These are phyloP conservation scores for Irena cyanogastra DNA, from an alignment of 2,113 vertebrate genomes.

Conservation along the genomic window DNA sequence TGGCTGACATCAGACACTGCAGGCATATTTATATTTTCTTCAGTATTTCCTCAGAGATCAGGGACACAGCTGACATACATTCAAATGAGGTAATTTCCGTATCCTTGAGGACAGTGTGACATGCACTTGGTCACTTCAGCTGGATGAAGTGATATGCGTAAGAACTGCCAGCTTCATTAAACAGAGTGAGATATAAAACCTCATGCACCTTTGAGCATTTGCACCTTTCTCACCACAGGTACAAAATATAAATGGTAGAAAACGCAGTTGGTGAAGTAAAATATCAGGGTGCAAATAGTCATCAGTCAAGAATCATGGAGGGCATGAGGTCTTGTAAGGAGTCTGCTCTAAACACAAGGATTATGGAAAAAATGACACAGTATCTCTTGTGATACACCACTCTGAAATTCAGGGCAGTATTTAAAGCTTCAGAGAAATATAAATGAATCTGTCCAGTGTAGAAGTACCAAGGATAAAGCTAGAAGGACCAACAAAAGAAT, in stretches of 20 bases:
- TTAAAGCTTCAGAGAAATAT: neutral
- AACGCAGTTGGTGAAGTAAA: neutral
- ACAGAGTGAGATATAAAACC: neutral
- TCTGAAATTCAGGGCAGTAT: neutral
- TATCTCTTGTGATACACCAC: neutral
- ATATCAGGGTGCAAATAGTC: neutral
- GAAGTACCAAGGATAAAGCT: neutral
- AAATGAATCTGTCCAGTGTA: neutral
- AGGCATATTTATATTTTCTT: neutral
- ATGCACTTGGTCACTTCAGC: neutral
- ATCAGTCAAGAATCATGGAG: neutral
- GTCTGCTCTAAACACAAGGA: neutral
- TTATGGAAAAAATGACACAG: neutral
- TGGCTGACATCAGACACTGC: neutral
- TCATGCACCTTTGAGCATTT: neutral
- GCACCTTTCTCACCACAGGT: neutral
- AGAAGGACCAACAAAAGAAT: neutral
- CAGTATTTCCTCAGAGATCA: neutral
- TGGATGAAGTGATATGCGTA: neutral
- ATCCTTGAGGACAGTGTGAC: neutral
- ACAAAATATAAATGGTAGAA: neutral
- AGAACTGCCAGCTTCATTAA: neutral
- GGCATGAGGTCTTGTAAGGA: neutral
- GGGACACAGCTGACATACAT: neutral
- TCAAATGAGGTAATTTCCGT: neutral